Evolutionary conservation across 2,797 vertebrate genomes (phyloP).

Genomic region (Pangasius sanitwongsei): DNA sequence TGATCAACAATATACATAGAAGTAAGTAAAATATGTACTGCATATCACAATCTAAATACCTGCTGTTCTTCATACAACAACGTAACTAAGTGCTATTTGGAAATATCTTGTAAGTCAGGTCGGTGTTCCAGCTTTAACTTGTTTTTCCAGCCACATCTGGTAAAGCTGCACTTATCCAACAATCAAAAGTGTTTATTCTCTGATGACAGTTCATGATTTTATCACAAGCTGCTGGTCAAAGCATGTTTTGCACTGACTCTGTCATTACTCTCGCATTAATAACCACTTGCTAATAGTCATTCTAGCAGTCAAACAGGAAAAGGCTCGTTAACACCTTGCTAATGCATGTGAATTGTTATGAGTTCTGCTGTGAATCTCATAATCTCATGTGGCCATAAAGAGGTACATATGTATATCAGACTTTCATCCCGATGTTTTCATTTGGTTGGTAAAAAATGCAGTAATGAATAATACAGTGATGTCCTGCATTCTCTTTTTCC

Average conservation of each 20-base stretch:
- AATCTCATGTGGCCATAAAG: neutral
- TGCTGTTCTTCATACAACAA: neutral
- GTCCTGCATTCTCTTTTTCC: neutral
- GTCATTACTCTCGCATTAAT: conserved; percentile 13
- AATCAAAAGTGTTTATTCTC: conserved; percentile 40
- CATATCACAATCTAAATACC: neutral
- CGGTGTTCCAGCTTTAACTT: neutral
- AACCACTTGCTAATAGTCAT: neutral
- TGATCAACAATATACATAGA: neutral
- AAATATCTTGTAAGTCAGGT: neutral
- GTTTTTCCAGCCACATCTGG: conserved; percentile 43
- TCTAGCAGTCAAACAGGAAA: conserved; percentile 12
- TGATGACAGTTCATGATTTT: conserved; percentile 40
- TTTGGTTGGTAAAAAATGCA: neutral
- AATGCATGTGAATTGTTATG: neutral
- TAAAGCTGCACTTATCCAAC: conserved; percentile 34
- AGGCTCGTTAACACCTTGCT: conserved; percentile 16
- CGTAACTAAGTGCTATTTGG: neutral
- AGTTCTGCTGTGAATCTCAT: neutral
- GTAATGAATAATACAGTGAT: neutral
- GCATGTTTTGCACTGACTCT: conserved; percentile 11
- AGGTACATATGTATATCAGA: neutral
- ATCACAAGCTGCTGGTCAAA: conserved; percentile 40
- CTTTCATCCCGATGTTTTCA: neutral
- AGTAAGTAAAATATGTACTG: neutral